Evolutionary conservation across 2,797 vertebrate species (phyloP).

Genomic region (Molothrus ater): DNA sequence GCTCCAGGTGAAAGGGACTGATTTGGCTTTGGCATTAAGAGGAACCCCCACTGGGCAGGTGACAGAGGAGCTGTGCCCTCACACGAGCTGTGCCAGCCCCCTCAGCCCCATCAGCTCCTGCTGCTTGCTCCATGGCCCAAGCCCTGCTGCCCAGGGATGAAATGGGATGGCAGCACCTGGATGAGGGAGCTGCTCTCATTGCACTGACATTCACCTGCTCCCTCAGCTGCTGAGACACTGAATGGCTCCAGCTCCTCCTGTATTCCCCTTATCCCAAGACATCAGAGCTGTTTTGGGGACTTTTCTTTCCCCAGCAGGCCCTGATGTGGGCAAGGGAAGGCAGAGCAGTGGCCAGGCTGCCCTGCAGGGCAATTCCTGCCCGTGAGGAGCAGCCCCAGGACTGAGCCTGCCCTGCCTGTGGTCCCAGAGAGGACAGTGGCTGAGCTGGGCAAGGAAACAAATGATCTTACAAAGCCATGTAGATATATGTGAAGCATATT

Average conservation of each 20-base stretch:
- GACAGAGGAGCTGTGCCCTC: neutral
- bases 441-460: neutral
- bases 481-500: neutral
- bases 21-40: neutral
- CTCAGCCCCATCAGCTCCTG: neutral
- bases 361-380: neutral
- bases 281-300: neutral
- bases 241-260: neutral
- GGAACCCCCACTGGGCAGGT: neutral
- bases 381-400: neutral
- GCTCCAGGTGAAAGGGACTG: fast-evolving
- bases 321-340: neutral
- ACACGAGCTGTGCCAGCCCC: neutral
- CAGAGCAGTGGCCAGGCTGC: neutral
- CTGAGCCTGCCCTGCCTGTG: neutral
- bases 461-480: neutral
- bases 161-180: neutral
- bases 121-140: neutral
- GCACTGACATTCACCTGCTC: fast-evolving
- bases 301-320: neutral
- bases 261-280: too few relatives aligned
- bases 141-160: neutral
- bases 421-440: neutral
- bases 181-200: neutral
- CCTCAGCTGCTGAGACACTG: neutral